These are phyloP conservation scores for Platycercus adscitus DNA, from an alignment of 2,113 vertebrate genomes.

Conservation along the genomic window DNA sequence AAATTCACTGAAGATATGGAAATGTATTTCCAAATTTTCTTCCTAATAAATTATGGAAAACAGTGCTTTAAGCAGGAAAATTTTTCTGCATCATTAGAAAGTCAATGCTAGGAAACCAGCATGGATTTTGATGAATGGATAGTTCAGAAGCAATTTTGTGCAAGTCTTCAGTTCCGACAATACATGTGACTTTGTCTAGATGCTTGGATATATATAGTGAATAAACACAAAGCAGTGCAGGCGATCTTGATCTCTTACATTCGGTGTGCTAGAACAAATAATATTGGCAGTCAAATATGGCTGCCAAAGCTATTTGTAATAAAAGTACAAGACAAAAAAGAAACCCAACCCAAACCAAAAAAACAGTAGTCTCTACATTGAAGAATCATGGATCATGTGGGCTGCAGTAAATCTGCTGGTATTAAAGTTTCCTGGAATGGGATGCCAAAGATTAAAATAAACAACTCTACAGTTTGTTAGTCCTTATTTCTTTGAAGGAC, in stretches of 20 bases:
- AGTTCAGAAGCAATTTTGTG: background rate
- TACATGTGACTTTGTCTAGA: background rate
- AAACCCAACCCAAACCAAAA: background rate
- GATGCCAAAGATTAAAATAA: background rate
- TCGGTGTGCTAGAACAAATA: background rate
- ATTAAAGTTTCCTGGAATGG: background rate
- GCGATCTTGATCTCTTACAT: background rate
- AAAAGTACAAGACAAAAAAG: background rate
- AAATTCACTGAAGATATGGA: background rate
- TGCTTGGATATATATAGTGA: background rate
- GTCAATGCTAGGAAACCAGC: background rate
- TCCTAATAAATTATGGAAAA: background rate
- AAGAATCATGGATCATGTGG: background rate
- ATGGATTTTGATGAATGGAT: constrained; percentile 1
- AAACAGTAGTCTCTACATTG: background rate
- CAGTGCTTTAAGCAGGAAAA: background rate
- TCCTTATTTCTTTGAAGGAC: background rate
- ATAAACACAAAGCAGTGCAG: background rate
- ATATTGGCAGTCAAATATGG: background rate
- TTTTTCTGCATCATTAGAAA: background rate
- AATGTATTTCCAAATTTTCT: background rate
- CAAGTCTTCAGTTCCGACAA: background rate
- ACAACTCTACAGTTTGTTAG: background rate
- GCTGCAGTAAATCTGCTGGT: background rate
- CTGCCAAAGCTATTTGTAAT: background rate